These are phyloP conservation scores for Melipona bicolor DNA, from an alignment of 2,888 invertebrate species.

Conservation along the genomic window DNA sequence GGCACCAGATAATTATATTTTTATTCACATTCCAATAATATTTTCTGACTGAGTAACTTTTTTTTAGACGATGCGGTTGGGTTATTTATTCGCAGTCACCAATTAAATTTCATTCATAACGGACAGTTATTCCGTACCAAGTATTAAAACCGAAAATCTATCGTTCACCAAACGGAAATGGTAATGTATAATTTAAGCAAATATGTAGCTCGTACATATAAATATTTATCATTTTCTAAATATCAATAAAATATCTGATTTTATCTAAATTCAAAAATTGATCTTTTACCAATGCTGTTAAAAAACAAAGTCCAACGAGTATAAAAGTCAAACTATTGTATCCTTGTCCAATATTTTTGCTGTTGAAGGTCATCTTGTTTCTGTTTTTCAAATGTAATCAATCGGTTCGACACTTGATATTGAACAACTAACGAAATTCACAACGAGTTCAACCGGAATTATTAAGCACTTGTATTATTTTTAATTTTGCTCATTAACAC, in stretches of 20 bases:
- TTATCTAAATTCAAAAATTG: neutral
- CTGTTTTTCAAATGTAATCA: no score
- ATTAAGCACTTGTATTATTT: neutral
- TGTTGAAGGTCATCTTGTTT: constrained; percentile 5
- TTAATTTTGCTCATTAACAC: neutral
- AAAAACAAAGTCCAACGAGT: constrained; percentile 7
- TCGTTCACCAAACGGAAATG: neutral
- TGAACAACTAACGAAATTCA: neutral
- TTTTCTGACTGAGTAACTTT: neutral
- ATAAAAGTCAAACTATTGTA: neutral
- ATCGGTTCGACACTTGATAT: neutral
- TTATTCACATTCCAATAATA: neutral
- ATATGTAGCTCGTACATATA: no score
- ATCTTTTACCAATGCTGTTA: constrained; percentile 35
- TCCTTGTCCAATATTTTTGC: constrained; percentile 20
- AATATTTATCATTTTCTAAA: no score
- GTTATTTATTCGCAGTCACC: neutral
- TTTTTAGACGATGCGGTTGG: neutral
- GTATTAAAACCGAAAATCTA: neutral
- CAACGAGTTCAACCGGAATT: neutral
- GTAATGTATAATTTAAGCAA: neutral
- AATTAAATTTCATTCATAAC: neutral
- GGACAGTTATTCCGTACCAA: no score
- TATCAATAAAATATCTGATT: neutral
- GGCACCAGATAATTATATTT: neutral